These are phyloP conservation scores for Gobio occitaniae DNA, from an alignment of 2,797 vertebrate genomes.

Conservation along the genomic window DNA sequence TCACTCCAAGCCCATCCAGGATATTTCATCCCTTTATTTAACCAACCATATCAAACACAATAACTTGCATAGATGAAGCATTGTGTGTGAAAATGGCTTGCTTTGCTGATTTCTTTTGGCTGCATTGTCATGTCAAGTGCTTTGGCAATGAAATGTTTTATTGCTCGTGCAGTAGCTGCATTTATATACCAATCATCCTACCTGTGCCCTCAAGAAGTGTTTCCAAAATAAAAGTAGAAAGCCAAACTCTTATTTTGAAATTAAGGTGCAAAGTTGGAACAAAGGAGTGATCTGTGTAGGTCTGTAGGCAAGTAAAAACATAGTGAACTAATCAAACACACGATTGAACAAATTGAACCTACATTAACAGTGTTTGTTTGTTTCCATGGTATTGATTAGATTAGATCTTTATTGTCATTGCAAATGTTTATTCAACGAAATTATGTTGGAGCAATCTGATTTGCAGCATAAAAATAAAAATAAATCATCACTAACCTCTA, in stretches of 20 bases:
- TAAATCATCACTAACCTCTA: constrained; percentile 14
- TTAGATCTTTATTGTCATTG: too few relatives aligned
- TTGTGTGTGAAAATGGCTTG: background rate
- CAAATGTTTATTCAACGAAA: too few relatives aligned
- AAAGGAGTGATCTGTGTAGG: background rate
- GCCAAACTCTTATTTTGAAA: constrained; percentile 1
- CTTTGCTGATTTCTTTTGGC: background rate
- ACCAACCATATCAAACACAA: constrained; percentile 17
- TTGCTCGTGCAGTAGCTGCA: background rate
- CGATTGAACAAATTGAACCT: background rate
- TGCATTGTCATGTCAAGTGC: background rate
- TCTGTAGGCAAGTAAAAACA: background rate
- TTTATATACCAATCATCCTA: background rate
- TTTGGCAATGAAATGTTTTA: background rate
- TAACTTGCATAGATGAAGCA: background rate
- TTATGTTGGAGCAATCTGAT: too few relatives aligned
- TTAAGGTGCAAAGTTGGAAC: background rate
- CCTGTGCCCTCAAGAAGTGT: background rate
- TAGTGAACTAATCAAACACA: background rate
- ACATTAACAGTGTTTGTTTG: background rate
- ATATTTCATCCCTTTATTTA: constrained; percentile 27
- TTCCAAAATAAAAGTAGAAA: background rate
- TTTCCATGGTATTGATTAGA: background rate
- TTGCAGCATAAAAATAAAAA: too few relatives aligned
- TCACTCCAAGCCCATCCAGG: constrained; percentile 2